phyloP scores from a whole-genome alignment of 2,888 invertebrate genomes.

The Malacosoma neustria region DNA sequence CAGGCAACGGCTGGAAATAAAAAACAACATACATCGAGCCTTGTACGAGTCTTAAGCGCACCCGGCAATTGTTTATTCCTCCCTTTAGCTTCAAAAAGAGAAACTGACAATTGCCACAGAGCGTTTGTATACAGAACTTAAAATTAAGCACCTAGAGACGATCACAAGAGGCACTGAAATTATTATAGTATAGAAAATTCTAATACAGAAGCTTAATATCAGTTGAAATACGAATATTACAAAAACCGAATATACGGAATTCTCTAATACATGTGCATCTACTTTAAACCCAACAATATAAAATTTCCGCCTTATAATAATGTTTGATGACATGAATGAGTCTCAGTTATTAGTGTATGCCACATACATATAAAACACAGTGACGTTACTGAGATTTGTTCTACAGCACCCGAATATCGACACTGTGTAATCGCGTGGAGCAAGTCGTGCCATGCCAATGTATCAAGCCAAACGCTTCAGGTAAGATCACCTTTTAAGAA shows the following conservation, averaged over 20 bases:
- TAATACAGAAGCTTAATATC: not conserved
- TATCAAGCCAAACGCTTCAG: constrained; percentile 67
- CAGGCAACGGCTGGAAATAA: constrained; percentile 76
- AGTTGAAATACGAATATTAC: constrained; percentile 22
- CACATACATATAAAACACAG: constrained; percentile 44
- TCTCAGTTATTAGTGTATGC: constrained; percentile 27
- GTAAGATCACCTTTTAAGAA: constrained; percentile 58
- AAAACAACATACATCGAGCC: constrained; percentile 75
- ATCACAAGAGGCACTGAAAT: constrained; percentile 10
- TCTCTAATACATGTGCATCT: constrained; percentile 28
- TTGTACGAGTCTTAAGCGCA: constrained; percentile 61
- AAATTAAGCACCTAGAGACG: constrained; percentile 36
- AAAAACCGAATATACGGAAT: constrained; percentile 19
- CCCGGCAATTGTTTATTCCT: constrained; percentile 43
- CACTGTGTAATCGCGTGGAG: constrained; percentile 37
- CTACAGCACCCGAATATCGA: constrained; percentile 25
- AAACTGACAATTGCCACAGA: constrained; percentile 42
- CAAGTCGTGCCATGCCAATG: constrained; percentile 70
- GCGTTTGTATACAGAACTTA: constrained; percentile 45
- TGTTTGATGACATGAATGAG: constrained; percentile 21
- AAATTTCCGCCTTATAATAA: constrained; percentile 20
- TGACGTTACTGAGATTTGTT: constrained; percentile 26
- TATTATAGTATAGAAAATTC: constrained; percentile 1
- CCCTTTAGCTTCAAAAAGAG: constrained; percentile 17
- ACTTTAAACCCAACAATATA: constrained; percentile 18